These are phyloP conservation scores for Cottus gobio DNA, from an alignment of 2,113 vertebrate species.

Conservation along the genomic window DNA sequence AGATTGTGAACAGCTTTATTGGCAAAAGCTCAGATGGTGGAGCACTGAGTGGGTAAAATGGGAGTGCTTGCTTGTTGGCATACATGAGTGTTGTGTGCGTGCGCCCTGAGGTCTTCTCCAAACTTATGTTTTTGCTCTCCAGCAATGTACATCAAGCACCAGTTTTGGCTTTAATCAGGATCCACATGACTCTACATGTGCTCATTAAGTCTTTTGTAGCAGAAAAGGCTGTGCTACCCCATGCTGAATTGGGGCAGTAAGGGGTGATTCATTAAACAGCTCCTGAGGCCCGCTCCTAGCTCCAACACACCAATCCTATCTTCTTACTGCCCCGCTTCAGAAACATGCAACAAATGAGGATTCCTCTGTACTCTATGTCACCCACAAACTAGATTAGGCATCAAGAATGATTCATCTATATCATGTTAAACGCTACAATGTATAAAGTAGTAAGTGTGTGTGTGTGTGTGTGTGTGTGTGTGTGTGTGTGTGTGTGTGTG, in stretches of 20 bases:
- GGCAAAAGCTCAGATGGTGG: conserved; percentile 7
- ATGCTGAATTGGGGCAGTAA: conserved; percentile 5
- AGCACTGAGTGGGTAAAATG: not conserved
- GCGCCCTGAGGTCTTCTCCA: not conserved
- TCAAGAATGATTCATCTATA: not conserved
- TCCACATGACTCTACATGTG: conserved; percentile 1
- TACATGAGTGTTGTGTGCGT: not conserved
- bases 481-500: too few species aligned
- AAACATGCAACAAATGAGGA: not conserved
- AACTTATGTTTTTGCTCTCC: conserved; percentile 14
- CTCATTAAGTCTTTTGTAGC: conserved; percentile 17
- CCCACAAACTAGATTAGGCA: not conserved
- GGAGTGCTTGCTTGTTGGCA: not conserved
- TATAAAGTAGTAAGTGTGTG: not conserved
- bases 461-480: not conserved
- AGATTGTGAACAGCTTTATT: conserved; percentile 1
- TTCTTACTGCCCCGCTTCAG: not conserved
- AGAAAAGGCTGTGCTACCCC: not conserved
- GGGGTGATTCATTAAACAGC: conserved; percentile 31
- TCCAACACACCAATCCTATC: not conserved
- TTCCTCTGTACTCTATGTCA: not conserved
- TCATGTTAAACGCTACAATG: not conserved
- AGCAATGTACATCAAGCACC: not conserved
- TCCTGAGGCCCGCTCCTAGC: conserved; percentile 7
- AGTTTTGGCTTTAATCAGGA: conserved; percentile 15